A percentile compares a stretch with the other conserved stretches of the same genome.
phyloP scores from a whole-genome alignment of 2,113 vertebrate species.

The Connochaetes taurinus region DNA sequence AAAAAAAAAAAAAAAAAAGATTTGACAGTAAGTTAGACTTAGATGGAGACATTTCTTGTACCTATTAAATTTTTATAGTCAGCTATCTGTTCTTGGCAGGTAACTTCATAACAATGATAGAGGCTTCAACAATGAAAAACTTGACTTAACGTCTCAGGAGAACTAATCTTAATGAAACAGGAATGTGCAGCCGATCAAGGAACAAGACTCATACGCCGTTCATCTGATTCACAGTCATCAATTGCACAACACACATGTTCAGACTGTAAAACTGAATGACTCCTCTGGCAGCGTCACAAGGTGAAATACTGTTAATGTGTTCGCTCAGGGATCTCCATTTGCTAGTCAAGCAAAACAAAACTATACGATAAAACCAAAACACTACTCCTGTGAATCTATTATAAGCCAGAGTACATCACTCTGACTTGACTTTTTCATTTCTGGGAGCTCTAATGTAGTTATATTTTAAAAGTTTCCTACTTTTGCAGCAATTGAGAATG shows the following conservation, averaged over 20 bases:
- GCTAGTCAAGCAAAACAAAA: constrained; percentile 46
- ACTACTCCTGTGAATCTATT: not conserved
- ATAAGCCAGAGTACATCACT: not conserved
- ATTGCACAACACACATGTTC: constrained; percentile 42
- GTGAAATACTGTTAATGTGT: not conserved
- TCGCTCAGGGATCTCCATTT: constrained; percentile 1
- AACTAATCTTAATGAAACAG: not conserved
- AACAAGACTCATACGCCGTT: not conserved
- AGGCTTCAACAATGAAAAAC: not conserved
- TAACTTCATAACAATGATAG: not conserved
- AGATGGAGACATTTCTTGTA: not conserved
- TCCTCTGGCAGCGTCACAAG: constrained; percentile 42
- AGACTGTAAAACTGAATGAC: constrained; percentile 36
- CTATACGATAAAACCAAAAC: not conserved
- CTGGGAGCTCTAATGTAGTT: not conserved
- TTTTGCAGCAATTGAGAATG: not conserved
- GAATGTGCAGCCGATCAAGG: not conserved
- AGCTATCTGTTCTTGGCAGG: constrained; percentile 15
- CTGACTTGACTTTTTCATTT: not conserved
- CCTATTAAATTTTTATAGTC: not conserved
- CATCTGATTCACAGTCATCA: constrained; percentile 47
- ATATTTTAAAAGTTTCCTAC: not conserved
- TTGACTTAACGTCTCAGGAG: not conserved
- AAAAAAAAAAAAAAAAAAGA: not conserved
- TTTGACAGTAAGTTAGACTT: not conserved